Conservation (phyloP, 2,888 invertebrate species). For the Callyntrura guangdongensis region DNA sequence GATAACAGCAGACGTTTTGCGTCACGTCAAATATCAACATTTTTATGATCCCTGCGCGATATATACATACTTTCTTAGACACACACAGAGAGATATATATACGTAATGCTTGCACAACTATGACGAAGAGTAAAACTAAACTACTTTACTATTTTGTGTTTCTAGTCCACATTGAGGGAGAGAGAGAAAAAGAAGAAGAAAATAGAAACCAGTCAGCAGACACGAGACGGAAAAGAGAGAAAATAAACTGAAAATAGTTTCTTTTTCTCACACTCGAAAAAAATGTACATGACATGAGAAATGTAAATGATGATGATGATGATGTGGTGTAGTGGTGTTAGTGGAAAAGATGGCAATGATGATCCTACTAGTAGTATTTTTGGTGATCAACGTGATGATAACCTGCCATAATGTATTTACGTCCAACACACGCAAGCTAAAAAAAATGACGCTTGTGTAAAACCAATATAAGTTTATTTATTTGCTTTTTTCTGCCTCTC, state of each 20-base stretch:
- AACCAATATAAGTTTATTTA: slow-evolving; percentile 33
- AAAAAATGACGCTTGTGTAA: neutral
- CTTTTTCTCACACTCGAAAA: neutral
- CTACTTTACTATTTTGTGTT: slow-evolving; percentile 18
- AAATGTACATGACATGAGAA: neutral
- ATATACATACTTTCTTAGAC: neutral
- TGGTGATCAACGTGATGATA: slow-evolving; percentile 46
- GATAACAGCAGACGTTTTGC: slow-evolving; percentile 70
- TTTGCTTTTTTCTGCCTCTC: slow-evolving; percentile 19
- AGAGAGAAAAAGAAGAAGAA: neutral
- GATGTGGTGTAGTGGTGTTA: slow-evolving; percentile 1
- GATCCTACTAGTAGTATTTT: neutral
- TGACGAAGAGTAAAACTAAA: neutral
- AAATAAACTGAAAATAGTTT: slow-evolving; percentile 45
- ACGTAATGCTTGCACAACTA: neutral
- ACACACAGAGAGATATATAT: too few relatives aligned
- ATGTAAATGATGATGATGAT: slow-evolving; percentile 18
- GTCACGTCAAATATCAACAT: slow-evolving; percentile 78
- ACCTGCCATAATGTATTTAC: slow-evolving; percentile 34
- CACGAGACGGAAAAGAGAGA: slow-evolving; percentile 39
- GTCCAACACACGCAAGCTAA: neutral
- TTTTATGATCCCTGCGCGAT: slow-evolving; percentile 66
- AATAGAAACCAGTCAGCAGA: neutral
- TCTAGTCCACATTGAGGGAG: neutral
- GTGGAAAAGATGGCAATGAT: neutral